Conservation (phyloP, 2,888 invertebrate genomes). For the Petrolisthes cinctipes region DNA sequence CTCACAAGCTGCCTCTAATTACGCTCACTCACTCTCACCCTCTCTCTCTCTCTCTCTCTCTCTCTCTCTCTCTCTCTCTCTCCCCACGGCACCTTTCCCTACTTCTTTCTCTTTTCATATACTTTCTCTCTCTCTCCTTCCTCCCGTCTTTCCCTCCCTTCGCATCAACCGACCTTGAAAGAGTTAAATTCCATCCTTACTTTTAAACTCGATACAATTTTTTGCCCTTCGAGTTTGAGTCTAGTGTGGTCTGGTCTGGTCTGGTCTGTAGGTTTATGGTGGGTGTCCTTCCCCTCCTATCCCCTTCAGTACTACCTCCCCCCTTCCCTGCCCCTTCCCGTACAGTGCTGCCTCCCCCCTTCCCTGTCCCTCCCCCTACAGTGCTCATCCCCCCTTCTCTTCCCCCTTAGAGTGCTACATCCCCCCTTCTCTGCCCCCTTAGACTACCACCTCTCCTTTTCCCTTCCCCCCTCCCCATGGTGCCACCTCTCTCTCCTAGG, state of each 20-base stretch:
- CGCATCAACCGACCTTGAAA: too few relatives aligned
- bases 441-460: neutral
- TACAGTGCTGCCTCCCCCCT: neutral
- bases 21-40: neutral
- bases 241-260: too few relatives aligned
- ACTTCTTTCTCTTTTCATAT: neutral
- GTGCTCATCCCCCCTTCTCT: neutral
- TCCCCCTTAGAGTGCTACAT: neutral
- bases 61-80: conserved; percentile 8
- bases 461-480: neutral
- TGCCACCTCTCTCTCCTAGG: neutral
- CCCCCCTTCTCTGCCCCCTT: neutral
- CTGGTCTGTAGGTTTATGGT: too few relatives aligned
- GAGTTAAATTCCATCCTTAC: too few relatives aligned
- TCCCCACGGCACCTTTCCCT: neutral
- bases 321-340: neutral
- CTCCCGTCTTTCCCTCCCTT: neutral
- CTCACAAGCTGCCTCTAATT: conserved; percentile 24
- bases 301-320: neutral
- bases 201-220: too few relatives aligned
- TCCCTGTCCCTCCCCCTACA: neutral
- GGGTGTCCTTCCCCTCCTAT: neutral
- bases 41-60: conserved; percentile 3
- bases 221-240: too few relatives aligned
- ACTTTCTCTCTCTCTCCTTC: neutral